Base-by-base conservation (phyloP, 2,888 invertebrate genomes). In the Acronicta aceris region DNA sequence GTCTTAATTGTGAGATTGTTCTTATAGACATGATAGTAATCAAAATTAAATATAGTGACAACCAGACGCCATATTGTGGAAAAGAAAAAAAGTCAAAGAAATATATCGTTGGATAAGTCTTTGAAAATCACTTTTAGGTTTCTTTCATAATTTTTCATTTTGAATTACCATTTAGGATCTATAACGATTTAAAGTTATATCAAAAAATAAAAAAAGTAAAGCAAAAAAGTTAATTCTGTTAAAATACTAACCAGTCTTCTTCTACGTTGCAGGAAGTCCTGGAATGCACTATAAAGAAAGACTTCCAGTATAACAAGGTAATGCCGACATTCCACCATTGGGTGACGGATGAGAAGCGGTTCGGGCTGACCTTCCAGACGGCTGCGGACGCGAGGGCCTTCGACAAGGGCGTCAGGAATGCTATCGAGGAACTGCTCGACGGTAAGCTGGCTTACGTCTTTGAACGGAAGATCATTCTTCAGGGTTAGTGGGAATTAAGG, bases 301-400 rank as follows among this genome's bases (percentile, higher is more conserved):
- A 99, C 93, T 98, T 99, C 91, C 98, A 98, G 90, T 99, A 99
- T 95, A 98, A 98, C 94, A 98, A 98, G 95, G 98, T 99, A 83
- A 99, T 99, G 98, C 99, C 99, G 36, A 99, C 99, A 47, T 99
- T 99, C 96, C 99, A 99, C 95, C 99, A 99, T 93, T 99, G 99
- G 99, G 97, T 97, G 87, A 98, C 98, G 17, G 99, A 98, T 61
- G 98, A 98, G 93, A 98, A 98, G 93, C 97, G 98, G 77, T 99
- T 98, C 95, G 99, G 99, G 51, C 96, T 99, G 78, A 99, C 99
- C 54, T 99, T 99, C 95, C 98, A 98, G 91, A 98, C 98, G 54
- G 98, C 98, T 40, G 98, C 98, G 9, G 98, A 99, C 94, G 99
- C 98, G 38, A 95, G 98, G 71, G 98, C 98, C 56, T 99, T 99